phyloP scores from a whole-genome alignment of 2,888 invertebrate genomes.

The Ophioninae sp. region DNA sequence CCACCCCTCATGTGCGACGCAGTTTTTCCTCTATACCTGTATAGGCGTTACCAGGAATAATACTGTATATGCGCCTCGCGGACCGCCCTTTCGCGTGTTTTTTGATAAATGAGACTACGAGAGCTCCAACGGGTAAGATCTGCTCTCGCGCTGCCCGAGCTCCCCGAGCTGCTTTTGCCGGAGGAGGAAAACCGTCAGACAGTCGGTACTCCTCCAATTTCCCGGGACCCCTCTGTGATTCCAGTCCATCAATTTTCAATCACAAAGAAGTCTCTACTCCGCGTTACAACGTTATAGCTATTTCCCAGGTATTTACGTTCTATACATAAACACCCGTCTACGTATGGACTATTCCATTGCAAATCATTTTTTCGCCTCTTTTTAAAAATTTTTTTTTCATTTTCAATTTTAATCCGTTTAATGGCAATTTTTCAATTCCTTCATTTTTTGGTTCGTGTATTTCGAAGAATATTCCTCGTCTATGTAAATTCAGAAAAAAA shows the following conservation, averaged over 20 bases:
- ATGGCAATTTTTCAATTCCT: background rate
- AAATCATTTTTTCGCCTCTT: background rate
- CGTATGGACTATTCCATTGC: conserved; percentile 7
- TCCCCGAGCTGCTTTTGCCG: conserved; percentile 29
- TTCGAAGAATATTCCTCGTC: too few species aligned
- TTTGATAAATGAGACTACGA: conserved; percentile 58
- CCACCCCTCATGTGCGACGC: conserved; percentile 15
- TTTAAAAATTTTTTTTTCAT: too few species aligned
- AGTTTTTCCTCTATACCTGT: conserved; percentile 26
- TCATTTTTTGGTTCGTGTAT: background rate
- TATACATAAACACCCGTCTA: conserved; percentile 10
- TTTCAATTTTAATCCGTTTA: too few species aligned
- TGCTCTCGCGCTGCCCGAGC: conserved; percentile 34
- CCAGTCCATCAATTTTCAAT: conserved; percentile 80
- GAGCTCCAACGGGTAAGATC: conserved; percentile 54
- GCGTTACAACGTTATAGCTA: conserved; percentile 65
- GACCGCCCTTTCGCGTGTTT: conserved; percentile 55
- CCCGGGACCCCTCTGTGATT: conserved; percentile 71
- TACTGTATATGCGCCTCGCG: conserved; percentile 38
- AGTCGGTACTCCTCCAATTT: conserved; percentile 34
- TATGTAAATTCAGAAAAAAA: too few species aligned
- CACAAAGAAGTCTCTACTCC: conserved; percentile 74
- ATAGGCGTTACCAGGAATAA: conserved; percentile 15
- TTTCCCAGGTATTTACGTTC: conserved; percentile 60
- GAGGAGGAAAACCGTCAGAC: conserved; percentile 64